A percentile compares a stretch with the other conserved stretches of the same genome.
Evolutionary conservation across 2,797 vertebrate species (phyloP).

Genomic region (Schizothorax lantsangensis): DNA sequence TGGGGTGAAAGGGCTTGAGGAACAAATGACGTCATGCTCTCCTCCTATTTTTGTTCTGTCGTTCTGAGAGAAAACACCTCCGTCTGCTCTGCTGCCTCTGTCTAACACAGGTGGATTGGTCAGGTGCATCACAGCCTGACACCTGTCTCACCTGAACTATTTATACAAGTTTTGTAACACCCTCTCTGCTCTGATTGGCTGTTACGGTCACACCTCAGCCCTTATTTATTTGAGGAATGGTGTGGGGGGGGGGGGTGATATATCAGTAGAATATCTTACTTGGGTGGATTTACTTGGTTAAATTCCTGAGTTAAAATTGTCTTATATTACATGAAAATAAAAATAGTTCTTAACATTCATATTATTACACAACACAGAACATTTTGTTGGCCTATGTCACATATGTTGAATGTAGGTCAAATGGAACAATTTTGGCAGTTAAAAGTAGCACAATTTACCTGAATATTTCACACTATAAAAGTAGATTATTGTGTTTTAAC

Average conservation of each 20-base stretch:
- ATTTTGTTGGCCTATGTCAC: neutral
- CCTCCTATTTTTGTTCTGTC: constrained; percentile 5
- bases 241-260: neutral
- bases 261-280: neutral
- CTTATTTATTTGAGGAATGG: constrained; percentile 55
- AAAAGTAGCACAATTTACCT: neutral
- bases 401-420: neutral
- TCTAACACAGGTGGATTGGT: constrained; percentile 50
- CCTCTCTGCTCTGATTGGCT: constrained; percentile 63
- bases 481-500: neutral
- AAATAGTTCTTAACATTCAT: neutral
- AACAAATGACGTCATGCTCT: constrained; percentile 87
- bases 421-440: neutral
- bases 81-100: constrained; percentile 38
- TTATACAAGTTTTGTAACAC: constrained; percentile 65
- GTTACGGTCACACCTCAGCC: constrained; percentile 41
- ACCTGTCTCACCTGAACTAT: constrained; percentile 63
- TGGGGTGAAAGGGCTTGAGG: constrained; percentile 79
- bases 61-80: constrained; percentile 49
- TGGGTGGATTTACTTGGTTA: neutral
- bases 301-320: neutral
- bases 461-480: neutral
- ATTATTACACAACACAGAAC: neutral
- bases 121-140: constrained; percentile 63
- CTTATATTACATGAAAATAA: neutral